A percentile compares a stretch with the other conserved stretches of the same genome.
Conservation (phyloP, 2,797 vertebrate genomes). For the Zenarchopterus dispar region DNA sequence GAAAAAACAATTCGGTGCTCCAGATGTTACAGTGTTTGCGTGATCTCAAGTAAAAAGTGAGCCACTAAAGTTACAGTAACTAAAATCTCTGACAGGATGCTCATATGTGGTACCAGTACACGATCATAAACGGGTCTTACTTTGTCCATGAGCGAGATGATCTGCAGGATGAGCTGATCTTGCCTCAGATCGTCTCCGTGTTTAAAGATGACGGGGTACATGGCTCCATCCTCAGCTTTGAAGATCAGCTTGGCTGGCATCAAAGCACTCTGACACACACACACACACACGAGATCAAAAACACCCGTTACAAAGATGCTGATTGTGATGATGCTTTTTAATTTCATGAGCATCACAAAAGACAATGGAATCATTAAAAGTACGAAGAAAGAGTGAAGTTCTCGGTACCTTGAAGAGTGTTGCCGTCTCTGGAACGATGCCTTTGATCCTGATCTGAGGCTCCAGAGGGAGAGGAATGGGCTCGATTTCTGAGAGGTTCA, state of each 20-base stretch:
- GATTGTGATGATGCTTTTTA: too few species aligned
- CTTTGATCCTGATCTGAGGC: slow-evolving; percentile 93
- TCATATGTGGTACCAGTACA: neutral
- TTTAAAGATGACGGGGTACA: slow-evolving; percentile 98
- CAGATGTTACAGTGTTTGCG: too few species aligned
- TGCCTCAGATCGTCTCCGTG: slow-evolving; percentile 96
- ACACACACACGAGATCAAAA: too few species aligned
- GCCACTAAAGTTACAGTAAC: too few species aligned
- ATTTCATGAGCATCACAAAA: neutral
- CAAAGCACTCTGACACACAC: slow-evolving; percentile 88
- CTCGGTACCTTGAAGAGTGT: slow-evolving; percentile 93
- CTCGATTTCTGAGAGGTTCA: slow-evolving; percentile 95
- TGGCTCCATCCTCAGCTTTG: slow-evolving; percentile 93
- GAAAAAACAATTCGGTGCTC: neutral
- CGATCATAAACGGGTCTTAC: slow-evolving; percentile 61
- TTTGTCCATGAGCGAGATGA: slow-evolving; percentile 99
- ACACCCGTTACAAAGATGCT: too few species aligned
- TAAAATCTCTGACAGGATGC: too few species aligned
- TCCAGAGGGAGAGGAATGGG: slow-evolving; percentile 96
- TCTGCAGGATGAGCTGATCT: slow-evolving; percentile 98
- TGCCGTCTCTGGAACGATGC: slow-evolving; percentile 95
- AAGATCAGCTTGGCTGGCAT: slow-evolving; percentile 99
- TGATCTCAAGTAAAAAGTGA: too few species aligned
- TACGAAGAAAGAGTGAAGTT: neutral
- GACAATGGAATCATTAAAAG: neutral